A percentile compares a stretch with the other conserved stretches of the same genome.
These are phyloP conservation scores for Urocolius indicus DNA, from an alignment of 2,113 vertebrate species.

Conservation along the genomic window DNA sequence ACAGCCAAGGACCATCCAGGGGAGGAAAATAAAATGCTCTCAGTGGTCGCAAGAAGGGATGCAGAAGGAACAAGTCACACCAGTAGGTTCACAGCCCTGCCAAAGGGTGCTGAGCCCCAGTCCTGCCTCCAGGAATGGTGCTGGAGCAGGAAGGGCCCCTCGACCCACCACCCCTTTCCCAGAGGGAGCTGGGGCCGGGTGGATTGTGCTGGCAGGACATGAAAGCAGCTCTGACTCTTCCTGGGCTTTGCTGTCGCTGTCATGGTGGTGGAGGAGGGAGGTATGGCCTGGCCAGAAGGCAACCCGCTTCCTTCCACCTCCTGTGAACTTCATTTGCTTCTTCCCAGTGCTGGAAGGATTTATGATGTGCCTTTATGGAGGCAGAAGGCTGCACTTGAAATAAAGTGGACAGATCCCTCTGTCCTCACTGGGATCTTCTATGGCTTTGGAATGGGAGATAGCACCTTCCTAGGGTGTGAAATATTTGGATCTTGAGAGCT, in stretches of 20 bases:
- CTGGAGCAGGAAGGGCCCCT: not conserved
- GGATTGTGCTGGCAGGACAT: not conserved
- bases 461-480: not conserved
- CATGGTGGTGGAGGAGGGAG: not conserved
- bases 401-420: not conserved
- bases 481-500: not conserved
- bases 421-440: not conserved
- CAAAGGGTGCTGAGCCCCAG: not conserved
- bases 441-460: not conserved
- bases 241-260: not conserved
- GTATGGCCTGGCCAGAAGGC: not conserved
- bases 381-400: not conserved
- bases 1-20: not conserved
- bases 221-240: constrained; percentile 1
- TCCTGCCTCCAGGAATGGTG: not conserved
- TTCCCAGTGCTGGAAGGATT: not conserved
- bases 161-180: not conserved
- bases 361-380: not conserved
- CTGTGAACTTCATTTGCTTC: not conserved
- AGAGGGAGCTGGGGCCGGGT: not conserved
- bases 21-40: not conserved
- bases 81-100: not conserved
- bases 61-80: not conserved
- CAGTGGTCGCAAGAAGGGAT: not conserved
- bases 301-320: not conserved